These are phyloP conservation scores for Sussaba pulchella DNA, from an alignment of 2,888 invertebrate genomes.

Conservation along the genomic window DNA sequence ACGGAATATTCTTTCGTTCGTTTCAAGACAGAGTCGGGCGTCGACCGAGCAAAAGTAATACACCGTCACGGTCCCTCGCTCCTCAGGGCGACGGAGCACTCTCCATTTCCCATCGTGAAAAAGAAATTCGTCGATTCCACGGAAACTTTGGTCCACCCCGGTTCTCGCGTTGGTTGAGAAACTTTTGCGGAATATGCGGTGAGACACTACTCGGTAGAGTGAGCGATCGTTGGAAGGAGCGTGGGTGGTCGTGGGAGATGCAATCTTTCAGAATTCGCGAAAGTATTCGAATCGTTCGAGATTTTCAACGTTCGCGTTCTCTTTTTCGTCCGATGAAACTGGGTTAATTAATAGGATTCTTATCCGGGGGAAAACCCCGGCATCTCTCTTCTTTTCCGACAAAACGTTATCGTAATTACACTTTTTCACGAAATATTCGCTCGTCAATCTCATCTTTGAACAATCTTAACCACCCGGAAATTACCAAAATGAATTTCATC, in stretches of 20 bases:
- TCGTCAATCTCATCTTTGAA: not conserved
- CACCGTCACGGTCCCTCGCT: constrained; percentile 42
- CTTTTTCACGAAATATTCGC: constrained; percentile 35
- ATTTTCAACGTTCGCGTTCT: constrained; percentile 37
- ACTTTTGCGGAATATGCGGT: constrained; percentile 53
- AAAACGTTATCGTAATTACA: constrained; percentile 41
- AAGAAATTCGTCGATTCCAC: constrained; percentile 58
- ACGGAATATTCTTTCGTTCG: constrained; percentile 30
- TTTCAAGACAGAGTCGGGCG: constrained; percentile 35
- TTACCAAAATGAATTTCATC: constrained; percentile 10
- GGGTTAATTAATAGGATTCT: constrained; percentile 55
- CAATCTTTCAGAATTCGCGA: constrained; percentile 50
- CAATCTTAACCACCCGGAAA: not conserved
- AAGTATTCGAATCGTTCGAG: constrained; percentile 45
- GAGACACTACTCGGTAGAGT: constrained; percentile 19
- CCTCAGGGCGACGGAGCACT: constrained; percentile 47
- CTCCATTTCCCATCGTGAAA: constrained; percentile 56
- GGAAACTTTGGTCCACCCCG: constrained; percentile 41
- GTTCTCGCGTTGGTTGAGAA: constrained; percentile 20
- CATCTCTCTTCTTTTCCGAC: constrained; percentile 15
- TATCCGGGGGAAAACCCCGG: not conserved
- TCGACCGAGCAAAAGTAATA: constrained; percentile 55
- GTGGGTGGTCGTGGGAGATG: not conserved
- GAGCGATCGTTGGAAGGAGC: constrained; percentile 21
- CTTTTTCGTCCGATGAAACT: constrained; percentile 28